Evolutionary conservation across 1,140 invertebrate genomes (phyloP).

Genomic region (Steinernema khuongi): DNA sequence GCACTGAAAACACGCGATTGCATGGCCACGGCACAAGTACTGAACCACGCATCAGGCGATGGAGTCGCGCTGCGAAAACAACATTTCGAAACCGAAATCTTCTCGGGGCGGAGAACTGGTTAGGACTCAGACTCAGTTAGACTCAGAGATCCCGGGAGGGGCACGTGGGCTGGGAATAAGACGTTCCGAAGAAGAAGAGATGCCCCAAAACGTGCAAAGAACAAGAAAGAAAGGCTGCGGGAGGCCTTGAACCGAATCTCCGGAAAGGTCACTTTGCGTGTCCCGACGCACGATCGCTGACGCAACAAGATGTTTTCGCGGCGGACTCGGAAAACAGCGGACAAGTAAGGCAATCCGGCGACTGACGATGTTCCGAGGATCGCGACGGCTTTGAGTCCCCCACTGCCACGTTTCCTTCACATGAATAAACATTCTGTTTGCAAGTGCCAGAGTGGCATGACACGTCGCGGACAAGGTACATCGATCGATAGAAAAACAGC

Average conservation of each 20-base stretch:
- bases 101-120: too few species aligned
- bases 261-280: background rate
- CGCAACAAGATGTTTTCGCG: too few species aligned
- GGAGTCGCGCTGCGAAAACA: background rate
- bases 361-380: too few species aligned
- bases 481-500: background rate
- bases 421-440: background rate
- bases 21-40: too few species aligned
- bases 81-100: background rate
- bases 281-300: too few species aligned
- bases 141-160: too few species aligned
- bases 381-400: too few species aligned
- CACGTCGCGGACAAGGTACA: background rate
- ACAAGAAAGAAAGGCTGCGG: background rate
- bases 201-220: background rate
- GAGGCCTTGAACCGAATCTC: background rate
- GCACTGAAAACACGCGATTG: constrained; percentile 7
- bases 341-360: too few species aligned
- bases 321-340: too few species aligned
- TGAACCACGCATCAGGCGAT: background rate
- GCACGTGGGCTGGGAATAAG: too few species aligned
- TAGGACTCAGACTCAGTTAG: too few species aligned
- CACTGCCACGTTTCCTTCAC: constrained; percentile 3
- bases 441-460: background rate
- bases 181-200: too few species aligned